Evolutionary conservation across 2,888 invertebrate genomes (phyloP).

Genomic region (Mimachlamys varia): DNA sequence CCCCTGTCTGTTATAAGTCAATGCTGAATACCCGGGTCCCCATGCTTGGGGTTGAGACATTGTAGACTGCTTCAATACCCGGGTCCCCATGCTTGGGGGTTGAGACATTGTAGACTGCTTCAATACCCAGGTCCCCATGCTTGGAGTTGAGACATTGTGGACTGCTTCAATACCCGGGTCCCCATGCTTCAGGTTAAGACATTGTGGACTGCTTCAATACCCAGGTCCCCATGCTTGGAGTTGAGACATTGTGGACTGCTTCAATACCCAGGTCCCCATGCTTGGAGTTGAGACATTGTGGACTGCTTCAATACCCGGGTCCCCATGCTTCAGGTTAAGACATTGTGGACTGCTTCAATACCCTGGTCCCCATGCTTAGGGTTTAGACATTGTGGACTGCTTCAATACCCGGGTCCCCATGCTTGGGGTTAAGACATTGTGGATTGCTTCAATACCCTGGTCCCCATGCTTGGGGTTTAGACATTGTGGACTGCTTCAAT

Average conservation of each 20-base stretch:
- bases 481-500: too few species aligned
- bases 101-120: conserved; percentile 58
- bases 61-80: conserved; percentile 85
- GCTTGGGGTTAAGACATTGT: background rate
- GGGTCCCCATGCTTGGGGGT: too few species aligned
- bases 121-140: too few species aligned
- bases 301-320: conserved; percentile 69
- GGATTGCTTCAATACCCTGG: too few species aligned
- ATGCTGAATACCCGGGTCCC: background rate
- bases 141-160: background rate
- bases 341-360: too few species aligned
- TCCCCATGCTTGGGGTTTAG: background rate
- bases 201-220: conserved; percentile 83
- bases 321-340: background rate
- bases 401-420: background rate
- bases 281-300: too few species aligned
- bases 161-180: conserved; percentile 87
- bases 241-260: background rate
- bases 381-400: background rate
- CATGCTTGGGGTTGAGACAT: background rate
- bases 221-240: too few species aligned
- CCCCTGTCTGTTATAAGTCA: background rate
- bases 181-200: too few species aligned
- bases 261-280: conserved; percentile 91
- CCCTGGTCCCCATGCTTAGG: background rate